Base-by-base conservation (phyloP, 2,888 invertebrate genomes). In the Cotesia congregata region DNA sequence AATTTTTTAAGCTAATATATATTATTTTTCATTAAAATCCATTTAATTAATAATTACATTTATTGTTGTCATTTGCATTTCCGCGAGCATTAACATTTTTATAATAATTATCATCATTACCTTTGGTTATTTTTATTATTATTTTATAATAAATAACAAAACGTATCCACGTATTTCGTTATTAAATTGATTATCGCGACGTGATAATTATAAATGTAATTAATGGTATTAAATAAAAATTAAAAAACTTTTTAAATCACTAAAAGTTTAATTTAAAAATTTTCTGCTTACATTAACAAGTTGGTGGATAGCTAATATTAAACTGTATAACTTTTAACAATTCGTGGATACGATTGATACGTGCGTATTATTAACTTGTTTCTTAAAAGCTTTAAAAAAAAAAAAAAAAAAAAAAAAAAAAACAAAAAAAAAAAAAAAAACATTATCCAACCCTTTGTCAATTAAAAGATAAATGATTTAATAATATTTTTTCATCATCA, bases 1-100 rank as follows among this genome's bases (percentile, higher is more conserved):
- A 89, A 88, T 88, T 87, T 87, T 85, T 86, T 81, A 82, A 84
- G 76, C 75, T 12, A 50, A 50, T 12, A 50, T 50, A 50, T 50
- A 50, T 77, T 65, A 30, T 72, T 62, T 17, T 50, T 50, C 7
- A 50, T 50, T 50, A 12, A 50, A 50, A 50, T 50, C 50, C 50
- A 50, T 50, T 50, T 50, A 30, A 30, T 30, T 30, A 50, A 50
- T 50, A 50, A 50, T 50, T 50, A 50, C 12, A 50, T 12, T 12
- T 50, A 50, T 50, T 50, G 12, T 50, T 12, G 12, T 50, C 50
- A 50, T 50, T 50, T 50, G 50, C 50, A 50, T 50, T 9, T 50
- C 0, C 50, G 50, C 50, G 50, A 12, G 50, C 50, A 50, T 50
- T 50, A 50, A 12, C 50, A 50, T 50, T 50, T 12, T 50, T 50